Conservation (phyloP, 1,140 invertebrate genomes). For the Varroa destructor region DNA sequence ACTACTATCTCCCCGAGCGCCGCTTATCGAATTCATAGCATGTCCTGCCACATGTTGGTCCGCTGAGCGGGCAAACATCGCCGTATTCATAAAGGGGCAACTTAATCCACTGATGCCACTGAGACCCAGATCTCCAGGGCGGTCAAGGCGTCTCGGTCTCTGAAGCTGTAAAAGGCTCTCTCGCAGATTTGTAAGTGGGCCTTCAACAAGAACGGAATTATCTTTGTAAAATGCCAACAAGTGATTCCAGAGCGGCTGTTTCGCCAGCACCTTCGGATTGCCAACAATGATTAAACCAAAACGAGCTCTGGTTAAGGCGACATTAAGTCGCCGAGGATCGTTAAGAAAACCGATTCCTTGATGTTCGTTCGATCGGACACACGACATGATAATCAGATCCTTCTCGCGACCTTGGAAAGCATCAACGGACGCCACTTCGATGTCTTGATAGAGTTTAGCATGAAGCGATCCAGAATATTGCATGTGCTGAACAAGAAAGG, state of each 20-base stretch:
- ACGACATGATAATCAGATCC: slow-evolving; percentile 86
- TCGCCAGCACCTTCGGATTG: slow-evolving; percentile 95
- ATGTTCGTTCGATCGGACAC: slow-evolving; percentile 76
- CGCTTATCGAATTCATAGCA: no score
- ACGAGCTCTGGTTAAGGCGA: slow-evolving; percentile 90
- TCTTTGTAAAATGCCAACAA: slow-evolving; percentile 95
- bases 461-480: slow-evolving; percentile 94
- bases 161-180: slow-evolving; percentile 92
- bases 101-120: slow-evolving; percentile 38
- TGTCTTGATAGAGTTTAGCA: slow-evolving; percentile 92
- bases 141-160: slow-evolving; percentile 77
- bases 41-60: no score
- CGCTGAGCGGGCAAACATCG: slow-evolving; percentile 51
- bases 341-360: slow-evolving; percentile 87
- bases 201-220: slow-evolving; percentile 91
- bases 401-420: slow-evolving; percentile 92
- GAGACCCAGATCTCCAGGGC: slow-evolving; percentile 68
- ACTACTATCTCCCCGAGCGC: no score
- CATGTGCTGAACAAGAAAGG: slow-evolving; percentile 95
- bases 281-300: slow-evolving; percentile 98
- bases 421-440: slow-evolving; percentile 98
- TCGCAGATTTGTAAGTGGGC: slow-evolving; percentile 90
- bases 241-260: slow-evolving; percentile 97
- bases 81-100: slow-evolving; percentile 89
- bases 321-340: slow-evolving; percentile 91